Conservation (phyloP, 2,113 vertebrate species). For the Pseudonaja textilis region DNA sequence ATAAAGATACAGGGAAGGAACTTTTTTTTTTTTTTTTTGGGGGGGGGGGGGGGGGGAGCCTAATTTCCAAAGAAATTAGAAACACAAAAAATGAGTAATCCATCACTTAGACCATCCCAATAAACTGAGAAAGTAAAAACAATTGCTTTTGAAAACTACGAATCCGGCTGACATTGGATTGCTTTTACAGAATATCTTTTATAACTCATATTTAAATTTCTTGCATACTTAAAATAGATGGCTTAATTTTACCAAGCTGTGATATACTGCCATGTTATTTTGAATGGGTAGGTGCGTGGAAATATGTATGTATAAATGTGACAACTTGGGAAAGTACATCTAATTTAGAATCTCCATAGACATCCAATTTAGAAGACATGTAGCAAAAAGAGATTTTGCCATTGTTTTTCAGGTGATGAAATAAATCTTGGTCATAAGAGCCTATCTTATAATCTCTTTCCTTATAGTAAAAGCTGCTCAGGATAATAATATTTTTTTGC, state of each 20-base stretch:
- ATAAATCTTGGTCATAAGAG: neutral
- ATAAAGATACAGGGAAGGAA: neutral
- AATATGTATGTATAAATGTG: accelerated
- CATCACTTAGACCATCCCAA: neutral
- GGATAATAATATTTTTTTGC: neutral
- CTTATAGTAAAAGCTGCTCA: neutral
- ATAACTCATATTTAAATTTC: neutral
- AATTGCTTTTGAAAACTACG: neutral
- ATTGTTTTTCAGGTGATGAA: neutral
- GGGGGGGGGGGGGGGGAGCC: too few species aligned
- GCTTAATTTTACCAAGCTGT: neutral
- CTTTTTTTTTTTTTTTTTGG: too few species aligned
- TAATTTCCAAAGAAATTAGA: neutral
- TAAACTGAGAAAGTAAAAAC: neutral
- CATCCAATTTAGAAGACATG: accelerated
- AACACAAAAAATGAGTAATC: neutral
- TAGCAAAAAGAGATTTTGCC: neutral
- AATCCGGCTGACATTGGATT: accelerated
- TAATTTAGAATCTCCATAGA: neutral
- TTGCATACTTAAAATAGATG: neutral
- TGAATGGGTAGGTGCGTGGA: neutral
- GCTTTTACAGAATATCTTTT: neutral
- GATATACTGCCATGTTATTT: neutral
- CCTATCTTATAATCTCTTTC: neutral
- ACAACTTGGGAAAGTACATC: neutral